phyloP scores from a whole-genome alignment of 2,888 invertebrate genomes.

The Mythimna ferrago region DNA sequence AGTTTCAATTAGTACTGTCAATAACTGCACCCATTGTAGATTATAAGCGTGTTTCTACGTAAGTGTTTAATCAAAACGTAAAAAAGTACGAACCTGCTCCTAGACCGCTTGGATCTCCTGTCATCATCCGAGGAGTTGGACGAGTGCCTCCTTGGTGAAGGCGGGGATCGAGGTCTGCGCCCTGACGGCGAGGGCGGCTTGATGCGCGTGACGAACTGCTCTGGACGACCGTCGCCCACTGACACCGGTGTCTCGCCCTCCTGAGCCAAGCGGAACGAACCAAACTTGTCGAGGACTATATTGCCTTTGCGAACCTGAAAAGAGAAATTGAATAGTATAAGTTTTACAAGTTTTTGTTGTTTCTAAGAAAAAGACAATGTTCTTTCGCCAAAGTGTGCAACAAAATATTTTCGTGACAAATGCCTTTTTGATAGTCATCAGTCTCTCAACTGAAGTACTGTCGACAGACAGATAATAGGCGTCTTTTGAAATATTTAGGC shows the following conservation, averaged over 20 bases:
- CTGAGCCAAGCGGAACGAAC: constrained; percentile 92
- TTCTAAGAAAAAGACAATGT: background rate
- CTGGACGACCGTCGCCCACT: constrained; percentile 87
- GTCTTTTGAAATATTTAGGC: too few species aligned
- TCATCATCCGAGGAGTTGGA: constrained; percentile 85
- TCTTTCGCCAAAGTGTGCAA: background rate
- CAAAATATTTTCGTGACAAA: background rate
- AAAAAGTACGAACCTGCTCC: constrained; percentile 79
- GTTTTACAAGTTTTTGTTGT: background rate
- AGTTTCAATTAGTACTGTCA: constrained; percentile 32
- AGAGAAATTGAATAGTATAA: background rate
- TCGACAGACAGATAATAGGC: too few species aligned
- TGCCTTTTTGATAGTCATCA: background rate
- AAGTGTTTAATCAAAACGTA: constrained; percentile 12
- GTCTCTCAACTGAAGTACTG: too few species aligned
- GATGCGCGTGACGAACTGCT: constrained; percentile 88
- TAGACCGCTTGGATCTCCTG: constrained; percentile 80
- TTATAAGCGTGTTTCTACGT: constrained; percentile 25
- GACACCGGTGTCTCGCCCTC: constrained; percentile 89
- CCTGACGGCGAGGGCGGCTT: constrained; percentile 83
- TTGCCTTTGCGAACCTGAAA: constrained; percentile 88
- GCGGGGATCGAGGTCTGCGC: constrained; percentile 85
- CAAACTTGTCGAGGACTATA: constrained; percentile 94
- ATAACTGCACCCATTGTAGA: constrained; percentile 13
- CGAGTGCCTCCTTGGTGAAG: constrained; percentile 86